These are phyloP conservation scores for Meteorus colon DNA, from an alignment of 2,888 invertebrate genomes.

Conservation along the genomic window DNA sequence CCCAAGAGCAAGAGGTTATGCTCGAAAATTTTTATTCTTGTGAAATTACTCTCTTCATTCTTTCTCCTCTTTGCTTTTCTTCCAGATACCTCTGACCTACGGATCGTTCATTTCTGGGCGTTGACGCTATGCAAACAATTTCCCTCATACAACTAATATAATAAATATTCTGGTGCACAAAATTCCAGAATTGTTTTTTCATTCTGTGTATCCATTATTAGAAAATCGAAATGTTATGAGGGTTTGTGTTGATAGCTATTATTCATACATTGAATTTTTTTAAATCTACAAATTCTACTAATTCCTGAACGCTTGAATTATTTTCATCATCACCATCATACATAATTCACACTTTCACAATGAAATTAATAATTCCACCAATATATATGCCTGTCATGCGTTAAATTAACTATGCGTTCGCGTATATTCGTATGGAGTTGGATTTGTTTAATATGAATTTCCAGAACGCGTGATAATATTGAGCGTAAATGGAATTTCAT, in stretches of 20 bases:
- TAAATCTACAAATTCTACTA: not conserved
- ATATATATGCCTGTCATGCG: too few relatives aligned
- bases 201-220: not conserved
- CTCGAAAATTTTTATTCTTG: too few relatives aligned
- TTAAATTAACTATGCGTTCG: not conserved
- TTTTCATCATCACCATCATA: too few relatives aligned
- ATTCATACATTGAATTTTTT: not conserved
- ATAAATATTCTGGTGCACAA: not conserved
- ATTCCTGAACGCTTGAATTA: too few relatives aligned
- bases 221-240: not conserved
- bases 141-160: not conserved
- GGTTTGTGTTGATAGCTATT: not conserved
- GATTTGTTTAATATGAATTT: not conserved
- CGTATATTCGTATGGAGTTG: not conserved
- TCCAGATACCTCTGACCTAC: not conserved
- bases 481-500: not conserved
- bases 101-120: constrained; percentile 7
- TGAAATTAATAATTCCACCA: too few relatives aligned
- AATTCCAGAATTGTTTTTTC: not conserved
- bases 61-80: not conserved
- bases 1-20: too few relatives aligned
- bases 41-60: not conserved
- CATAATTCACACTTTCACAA: too few relatives aligned
- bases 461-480: not conserved
- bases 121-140: constrained; percentile 2